Evolutionary conservation across 2,888 invertebrate genomes (phyloP).

Genomic region (Marasmarcha lunaedactyla): DNA sequence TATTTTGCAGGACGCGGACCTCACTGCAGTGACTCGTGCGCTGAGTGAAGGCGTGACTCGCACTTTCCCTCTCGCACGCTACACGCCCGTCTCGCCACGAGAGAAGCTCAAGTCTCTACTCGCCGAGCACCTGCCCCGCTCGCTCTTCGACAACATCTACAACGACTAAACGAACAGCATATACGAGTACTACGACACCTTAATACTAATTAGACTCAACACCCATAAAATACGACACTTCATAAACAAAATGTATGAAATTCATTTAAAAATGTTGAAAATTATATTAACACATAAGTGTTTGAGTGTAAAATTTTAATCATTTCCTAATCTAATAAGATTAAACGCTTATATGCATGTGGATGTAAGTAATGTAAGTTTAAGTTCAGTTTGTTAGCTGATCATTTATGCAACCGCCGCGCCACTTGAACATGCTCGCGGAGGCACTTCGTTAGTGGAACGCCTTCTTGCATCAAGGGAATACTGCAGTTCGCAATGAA

Average conservation of each 20-base stretch:
- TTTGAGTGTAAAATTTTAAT: no score
- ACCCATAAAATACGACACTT: background rate
- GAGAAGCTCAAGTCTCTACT: slow-evolving; percentile 85
- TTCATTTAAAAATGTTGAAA: no score
- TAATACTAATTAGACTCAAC: slow-evolving; percentile 4
- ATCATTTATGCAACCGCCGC: slow-evolving; percentile 31
- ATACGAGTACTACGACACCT: no score
- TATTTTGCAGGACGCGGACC: slow-evolving; percentile 75
- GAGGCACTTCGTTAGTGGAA: slow-evolving; percentile 21
- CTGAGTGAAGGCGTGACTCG: slow-evolving; percentile 82
- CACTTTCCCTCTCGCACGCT: slow-evolving; percentile 85
- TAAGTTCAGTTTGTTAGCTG: slow-evolving; percentile 33
- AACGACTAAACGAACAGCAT: slow-evolving; percentile 33
- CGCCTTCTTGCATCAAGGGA: slow-evolving; percentile 10
- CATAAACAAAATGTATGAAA: no score
- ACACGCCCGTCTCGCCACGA: slow-evolving; percentile 83
- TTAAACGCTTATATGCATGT: no score
- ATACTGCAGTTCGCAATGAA: no score
- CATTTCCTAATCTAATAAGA: no score
- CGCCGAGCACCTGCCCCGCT: slow-evolving; percentile 84
- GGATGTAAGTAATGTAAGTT: slow-evolving; percentile 29
- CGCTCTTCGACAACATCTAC: slow-evolving; percentile 85
- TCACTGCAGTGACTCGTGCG: slow-evolving; percentile 81
- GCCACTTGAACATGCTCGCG: slow-evolving; percentile 34
- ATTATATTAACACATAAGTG: no score